These are phyloP conservation scores for Diorhabda carinulata DNA, from an alignment of 1,140 invertebrate species.

Conservation along the genomic window DNA sequence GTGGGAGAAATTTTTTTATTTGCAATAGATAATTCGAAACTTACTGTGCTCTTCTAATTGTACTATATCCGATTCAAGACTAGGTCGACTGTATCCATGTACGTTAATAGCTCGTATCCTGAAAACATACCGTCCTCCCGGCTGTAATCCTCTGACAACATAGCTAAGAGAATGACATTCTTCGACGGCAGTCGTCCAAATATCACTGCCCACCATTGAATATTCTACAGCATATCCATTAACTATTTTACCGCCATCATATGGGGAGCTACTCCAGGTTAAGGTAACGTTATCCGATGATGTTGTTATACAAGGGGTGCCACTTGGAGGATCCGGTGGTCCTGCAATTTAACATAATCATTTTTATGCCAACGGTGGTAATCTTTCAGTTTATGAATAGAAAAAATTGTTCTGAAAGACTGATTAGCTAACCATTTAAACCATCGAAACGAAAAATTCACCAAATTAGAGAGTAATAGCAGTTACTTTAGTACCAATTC, in stretches of 20 bases:
- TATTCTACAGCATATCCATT: slow-evolving; percentile 79
- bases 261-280: slow-evolving; percentile 76
- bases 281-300: slow-evolving; percentile 56
- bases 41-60: slow-evolving; percentile 48
- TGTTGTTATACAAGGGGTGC: slow-evolving; percentile 57
- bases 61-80: slow-evolving; percentile 53
- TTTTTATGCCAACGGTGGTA: not conserved
- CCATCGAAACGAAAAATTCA: no score
- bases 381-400: not conserved
- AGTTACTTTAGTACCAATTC: no score
- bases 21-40: not conserved
- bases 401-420: not conserved
- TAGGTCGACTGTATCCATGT: slow-evolving; percentile 71
- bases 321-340: slow-evolving; percentile 70
- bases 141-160: slow-evolving; percentile 53
- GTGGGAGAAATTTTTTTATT: not conserved
- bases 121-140: slow-evolving; percentile 63
- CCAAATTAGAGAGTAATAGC: no score
- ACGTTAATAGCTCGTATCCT: slow-evolving; percentile 74
- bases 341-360: slow-evolving; percentile 47
- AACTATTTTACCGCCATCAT: slow-evolving; percentile 81
- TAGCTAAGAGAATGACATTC: slow-evolving; percentile 64
- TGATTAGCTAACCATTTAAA: no score
- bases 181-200: slow-evolving; percentile 58
- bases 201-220: slow-evolving; percentile 52